Conservation (phyloP, 2,888 invertebrate genomes). For the Myopa tessellatipennis region DNA sequence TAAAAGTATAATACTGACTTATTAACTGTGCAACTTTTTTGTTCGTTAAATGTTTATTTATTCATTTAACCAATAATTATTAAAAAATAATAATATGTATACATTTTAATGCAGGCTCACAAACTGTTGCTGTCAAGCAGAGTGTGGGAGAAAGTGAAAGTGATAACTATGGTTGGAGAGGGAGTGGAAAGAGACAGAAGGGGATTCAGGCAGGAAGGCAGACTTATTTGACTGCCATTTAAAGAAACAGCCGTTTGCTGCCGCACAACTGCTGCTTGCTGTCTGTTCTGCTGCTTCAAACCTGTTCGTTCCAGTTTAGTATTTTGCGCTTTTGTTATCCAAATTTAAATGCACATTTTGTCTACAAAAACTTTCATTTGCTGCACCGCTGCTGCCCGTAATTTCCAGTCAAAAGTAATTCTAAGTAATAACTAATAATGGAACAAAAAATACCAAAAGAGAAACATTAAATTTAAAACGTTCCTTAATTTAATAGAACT, state of each 20-base stretch:
- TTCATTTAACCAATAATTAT: background rate
- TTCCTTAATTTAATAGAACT: conserved; percentile 7
- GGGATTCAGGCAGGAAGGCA: conserved; percentile 41
- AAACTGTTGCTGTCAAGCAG: conserved; percentile 53
- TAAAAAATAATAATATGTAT: conserved; percentile 41
- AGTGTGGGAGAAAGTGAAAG: conserved; percentile 50
- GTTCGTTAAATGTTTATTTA: background rate
- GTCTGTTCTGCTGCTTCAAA: conserved; percentile 51
- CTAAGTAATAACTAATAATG: conserved; percentile 27
- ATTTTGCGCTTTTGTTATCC: conserved; percentile 44
- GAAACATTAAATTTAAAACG: background rate
- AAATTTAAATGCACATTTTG: conserved; percentile 4
- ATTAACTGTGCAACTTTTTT: background rate
- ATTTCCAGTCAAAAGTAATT: conserved; percentile 36
- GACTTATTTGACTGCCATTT: conserved; percentile 36
- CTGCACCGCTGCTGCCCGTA: conserved; percentile 31
- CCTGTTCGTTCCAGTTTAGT: conserved; percentile 45
- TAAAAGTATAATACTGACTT: no score
- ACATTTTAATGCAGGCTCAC: conserved; percentile 61
- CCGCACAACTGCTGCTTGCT: conserved; percentile 45
- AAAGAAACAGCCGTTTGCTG: conserved; percentile 37
- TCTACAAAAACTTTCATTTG: conserved; percentile 27
- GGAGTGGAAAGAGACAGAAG: conserved; percentile 41
- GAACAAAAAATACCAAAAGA: background rate
- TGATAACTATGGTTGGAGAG: conserved; percentile 38